A percentile compares a stretch with the other conserved stretches of the same genome.
Conservation (phyloP, 1,140 invertebrate genomes). For the Agrilus planipennis region DNA sequence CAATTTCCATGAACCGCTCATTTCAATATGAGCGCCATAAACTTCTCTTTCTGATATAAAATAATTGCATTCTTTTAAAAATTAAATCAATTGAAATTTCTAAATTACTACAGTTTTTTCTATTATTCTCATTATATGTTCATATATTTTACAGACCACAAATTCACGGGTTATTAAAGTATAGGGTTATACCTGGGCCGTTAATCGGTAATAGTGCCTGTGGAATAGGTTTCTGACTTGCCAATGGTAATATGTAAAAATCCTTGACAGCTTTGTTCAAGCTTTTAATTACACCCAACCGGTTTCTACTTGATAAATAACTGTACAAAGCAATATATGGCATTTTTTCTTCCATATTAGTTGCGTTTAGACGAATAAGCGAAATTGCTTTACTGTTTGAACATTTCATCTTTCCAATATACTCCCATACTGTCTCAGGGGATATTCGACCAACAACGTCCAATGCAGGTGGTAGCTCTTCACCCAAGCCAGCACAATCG, state of each 20-base stretch:
- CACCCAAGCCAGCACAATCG: conserved; percentile 50
- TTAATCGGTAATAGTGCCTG: conserved; percentile 63
- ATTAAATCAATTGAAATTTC: too few species aligned
- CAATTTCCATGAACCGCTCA: too few species aligned
- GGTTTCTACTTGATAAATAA: conserved; percentile 73
- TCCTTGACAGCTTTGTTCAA: conserved; percentile 75
- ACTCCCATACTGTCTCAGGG: conserved; percentile 87
- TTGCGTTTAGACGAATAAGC: conserved; percentile 66
- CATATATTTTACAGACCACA: too few species aligned
- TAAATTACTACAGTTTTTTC: too few species aligned
- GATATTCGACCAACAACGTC: conserved; percentile 85
- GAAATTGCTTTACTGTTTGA: conserved; percentile 79
- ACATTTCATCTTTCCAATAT: conserved; percentile 82
- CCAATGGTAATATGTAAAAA: conserved; percentile 85
- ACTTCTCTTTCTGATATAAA: too few species aligned
- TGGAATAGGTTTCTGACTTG: conserved; percentile 64
- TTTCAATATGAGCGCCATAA: too few species aligned
- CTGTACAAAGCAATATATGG: conserved; percentile 81
- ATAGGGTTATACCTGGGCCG: conserved; percentile 61
- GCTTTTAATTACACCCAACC: conserved; percentile 48
- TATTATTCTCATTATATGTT: too few species aligned
- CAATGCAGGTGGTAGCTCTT: conserved; percentile 64
- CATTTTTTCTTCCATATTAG: conserved; percentile 70
- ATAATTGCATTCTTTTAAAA: too few species aligned
- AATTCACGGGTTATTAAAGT: too few species aligned